Evolutionary conservation across 2,113 vertebrate genomes (phyloP).

Genomic region (Romanogobio albipinnatus): DNA sequence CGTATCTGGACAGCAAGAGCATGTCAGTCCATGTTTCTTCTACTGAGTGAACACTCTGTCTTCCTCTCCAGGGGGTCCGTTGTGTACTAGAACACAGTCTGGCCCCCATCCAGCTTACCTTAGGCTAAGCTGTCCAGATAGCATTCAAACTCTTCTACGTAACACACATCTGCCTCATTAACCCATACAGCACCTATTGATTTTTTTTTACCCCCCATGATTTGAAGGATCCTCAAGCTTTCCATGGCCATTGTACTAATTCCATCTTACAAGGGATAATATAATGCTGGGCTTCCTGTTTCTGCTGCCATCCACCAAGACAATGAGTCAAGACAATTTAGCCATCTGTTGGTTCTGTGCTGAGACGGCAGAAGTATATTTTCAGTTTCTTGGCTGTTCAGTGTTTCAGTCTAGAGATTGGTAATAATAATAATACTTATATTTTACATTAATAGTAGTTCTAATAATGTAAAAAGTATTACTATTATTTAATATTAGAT

Average conservation of each 20-base stretch:
- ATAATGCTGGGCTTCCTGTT: conserved; percentile 11
- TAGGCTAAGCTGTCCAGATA: conserved; percentile 39
- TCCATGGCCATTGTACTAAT: conserved; percentile 41
- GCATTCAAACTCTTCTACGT: conserved; percentile 15
- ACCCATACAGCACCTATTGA: conserved; percentile 53
- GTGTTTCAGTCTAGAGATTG: neutral
- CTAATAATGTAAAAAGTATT: neutral
- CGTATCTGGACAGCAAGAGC: neutral
- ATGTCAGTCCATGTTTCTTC: conserved; percentile 4
- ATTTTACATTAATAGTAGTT: neutral
- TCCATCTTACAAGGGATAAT: conserved; percentile 3
- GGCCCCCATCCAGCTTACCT: neutral
- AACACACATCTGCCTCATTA: conserved; percentile 47
- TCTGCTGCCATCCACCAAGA: conserved; percentile 28
- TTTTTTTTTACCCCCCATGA: conserved; percentile 12
- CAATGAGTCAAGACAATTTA: conserved; percentile 31
- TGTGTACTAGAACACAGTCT: conserved; percentile 24
- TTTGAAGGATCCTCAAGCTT: conserved; percentile 35
- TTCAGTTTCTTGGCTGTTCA: neutral
- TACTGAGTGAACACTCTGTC: conserved; percentile 6
- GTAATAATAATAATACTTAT: neutral
- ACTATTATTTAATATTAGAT: neutral
- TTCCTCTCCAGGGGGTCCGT: neutral
- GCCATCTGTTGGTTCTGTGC: conserved; percentile 36
- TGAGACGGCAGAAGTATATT: neutral